Conservation (phyloP, 2,113 vertebrate genomes). For the Oenanthe oenanthe region DNA sequence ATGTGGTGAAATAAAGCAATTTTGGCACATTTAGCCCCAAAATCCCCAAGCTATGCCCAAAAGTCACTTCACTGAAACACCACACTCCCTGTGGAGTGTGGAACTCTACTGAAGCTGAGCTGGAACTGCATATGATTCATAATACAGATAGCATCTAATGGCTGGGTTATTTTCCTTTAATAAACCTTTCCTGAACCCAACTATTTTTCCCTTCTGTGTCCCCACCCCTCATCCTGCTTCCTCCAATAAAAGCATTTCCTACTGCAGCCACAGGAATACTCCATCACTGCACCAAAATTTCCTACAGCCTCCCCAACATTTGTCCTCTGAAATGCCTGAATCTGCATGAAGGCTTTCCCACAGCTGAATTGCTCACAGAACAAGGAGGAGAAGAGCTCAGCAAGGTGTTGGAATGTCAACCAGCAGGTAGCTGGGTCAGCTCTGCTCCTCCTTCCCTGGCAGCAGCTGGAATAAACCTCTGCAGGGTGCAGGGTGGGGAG, state of each 20-base stretch:
- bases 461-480: neutral
- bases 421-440: accelerated
- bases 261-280: neutral
- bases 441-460: neutral
- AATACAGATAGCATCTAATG: neutral
- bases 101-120: neutral
- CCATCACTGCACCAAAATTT: neutral
- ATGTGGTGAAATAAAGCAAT: neutral
- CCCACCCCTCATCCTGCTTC: constrained; percentile 8
- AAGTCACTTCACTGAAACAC: neutral
- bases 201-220: constrained; percentile 5
- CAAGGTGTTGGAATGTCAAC: neutral
- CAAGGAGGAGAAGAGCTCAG: neutral
- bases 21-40: neutral
- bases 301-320: neutral
- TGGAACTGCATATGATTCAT: neutral
- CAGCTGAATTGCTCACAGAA: neutral
- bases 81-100: accelerated
- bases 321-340: neutral
- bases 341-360: neutral
- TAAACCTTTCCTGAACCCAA: constrained; percentile 37
- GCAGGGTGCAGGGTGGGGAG: neutral
- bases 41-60: neutral
- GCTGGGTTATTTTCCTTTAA: constrained; percentile 40
- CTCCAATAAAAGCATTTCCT: constrained; percentile 34